A percentile compares a stretch with the other conserved stretches of the same genome.
Evolutionary conservation across 2,888 invertebrate species (phyloP).

Genomic region (Desoria tigrina): DNA sequence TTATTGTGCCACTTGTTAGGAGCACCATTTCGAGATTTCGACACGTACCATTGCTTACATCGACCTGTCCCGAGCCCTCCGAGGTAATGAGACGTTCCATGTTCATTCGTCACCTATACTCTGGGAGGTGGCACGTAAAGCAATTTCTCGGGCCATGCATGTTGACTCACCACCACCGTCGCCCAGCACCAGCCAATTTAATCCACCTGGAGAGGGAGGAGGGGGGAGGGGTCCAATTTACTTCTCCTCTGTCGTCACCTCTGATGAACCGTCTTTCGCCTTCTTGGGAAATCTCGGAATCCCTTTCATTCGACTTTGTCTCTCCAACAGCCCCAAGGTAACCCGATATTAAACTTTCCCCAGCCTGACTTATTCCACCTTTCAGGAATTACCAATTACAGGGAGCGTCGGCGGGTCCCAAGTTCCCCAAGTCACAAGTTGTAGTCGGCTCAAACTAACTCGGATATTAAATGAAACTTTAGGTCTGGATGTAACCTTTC

Average conservation of each 20-base stretch:
- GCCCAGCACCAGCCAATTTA: constrained; percentile 18
- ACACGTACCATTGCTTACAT: constrained; percentile 51
- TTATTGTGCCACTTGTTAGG: constrained; percentile 27
- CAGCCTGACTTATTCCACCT: neutral
- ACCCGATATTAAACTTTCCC: neutral
- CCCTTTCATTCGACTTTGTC: constrained; percentile 46
- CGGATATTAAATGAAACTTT: too few relatives aligned
- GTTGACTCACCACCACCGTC: constrained; percentile 30
- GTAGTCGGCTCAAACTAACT: too few relatives aligned
- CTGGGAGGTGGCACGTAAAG: constrained; percentile 48
- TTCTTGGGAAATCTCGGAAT: constrained; percentile 51
- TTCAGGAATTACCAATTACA: constrained; percentile 1
- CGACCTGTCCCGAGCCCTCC: constrained; percentile 47
- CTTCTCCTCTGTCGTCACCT: constrained; percentile 47
- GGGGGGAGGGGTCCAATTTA: constrained; percentile 29
- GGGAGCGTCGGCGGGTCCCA: too few relatives aligned
- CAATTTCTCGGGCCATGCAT: constrained; percentile 46
- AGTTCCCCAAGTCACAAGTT: too few relatives aligned
- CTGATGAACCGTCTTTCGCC: constrained; percentile 51
- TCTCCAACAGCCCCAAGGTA: constrained; percentile 51
- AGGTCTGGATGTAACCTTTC: too few relatives aligned
- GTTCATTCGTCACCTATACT: constrained; percentile 51
- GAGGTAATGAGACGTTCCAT: constrained; percentile 51
- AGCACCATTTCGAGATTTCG: constrained; percentile 52
- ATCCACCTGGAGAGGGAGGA: constrained; percentile 6